A percentile compares a stretch with the other conserved stretches of the same genome.
Conservation (phyloP, 92 coral and sea anemone genomes). For the Palythoa grandiflora region DNA sequence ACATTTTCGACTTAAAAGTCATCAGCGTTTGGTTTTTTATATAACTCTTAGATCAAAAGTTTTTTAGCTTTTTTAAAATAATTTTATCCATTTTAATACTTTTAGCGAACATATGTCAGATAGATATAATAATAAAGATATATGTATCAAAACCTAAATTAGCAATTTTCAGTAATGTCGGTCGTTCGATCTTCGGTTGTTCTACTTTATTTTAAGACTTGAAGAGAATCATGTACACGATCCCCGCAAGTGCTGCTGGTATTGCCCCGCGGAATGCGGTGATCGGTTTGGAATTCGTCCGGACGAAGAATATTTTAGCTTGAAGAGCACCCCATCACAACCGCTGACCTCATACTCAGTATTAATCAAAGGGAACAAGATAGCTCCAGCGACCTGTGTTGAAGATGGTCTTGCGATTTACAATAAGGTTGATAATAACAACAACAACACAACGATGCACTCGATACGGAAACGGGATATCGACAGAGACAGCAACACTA, state of each 20-base stretch:
- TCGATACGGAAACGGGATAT: conserved; percentile 3
- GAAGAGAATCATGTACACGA: conserved; percentile 54
- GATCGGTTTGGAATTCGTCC: conserved; percentile 88
- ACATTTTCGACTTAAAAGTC: too few relatives aligned
- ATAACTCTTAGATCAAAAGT: too few relatives aligned
- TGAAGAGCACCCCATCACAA: conserved; percentile 77
- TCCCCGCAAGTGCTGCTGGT: conserved; percentile 73
- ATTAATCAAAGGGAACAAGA: conserved; percentile 68
- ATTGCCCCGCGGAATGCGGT: conserved; percentile 72
- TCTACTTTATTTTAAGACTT: conserved; percentile 41
- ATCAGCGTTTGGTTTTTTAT: too few relatives aligned
- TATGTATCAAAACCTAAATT: background rate
- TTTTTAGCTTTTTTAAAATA: too few relatives aligned
- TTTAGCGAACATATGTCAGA: too few relatives aligned
- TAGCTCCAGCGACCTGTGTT: conserved; percentile 53
- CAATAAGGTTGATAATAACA: conserved; percentile 20
- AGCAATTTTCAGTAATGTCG: background rate
- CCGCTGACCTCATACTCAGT: conserved; percentile 85
- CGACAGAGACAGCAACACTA: background rate
- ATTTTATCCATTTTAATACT: too few relatives aligned
- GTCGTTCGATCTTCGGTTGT: background rate
- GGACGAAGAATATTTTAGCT: conserved; percentile 81
- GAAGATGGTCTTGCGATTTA: conserved; percentile 54
- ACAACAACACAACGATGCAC: background rate
- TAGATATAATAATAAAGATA: background rate